phyloP scores from a whole-genome alignment of 2,113 vertebrate genomes.

The Microcebus jonahi region DNA sequence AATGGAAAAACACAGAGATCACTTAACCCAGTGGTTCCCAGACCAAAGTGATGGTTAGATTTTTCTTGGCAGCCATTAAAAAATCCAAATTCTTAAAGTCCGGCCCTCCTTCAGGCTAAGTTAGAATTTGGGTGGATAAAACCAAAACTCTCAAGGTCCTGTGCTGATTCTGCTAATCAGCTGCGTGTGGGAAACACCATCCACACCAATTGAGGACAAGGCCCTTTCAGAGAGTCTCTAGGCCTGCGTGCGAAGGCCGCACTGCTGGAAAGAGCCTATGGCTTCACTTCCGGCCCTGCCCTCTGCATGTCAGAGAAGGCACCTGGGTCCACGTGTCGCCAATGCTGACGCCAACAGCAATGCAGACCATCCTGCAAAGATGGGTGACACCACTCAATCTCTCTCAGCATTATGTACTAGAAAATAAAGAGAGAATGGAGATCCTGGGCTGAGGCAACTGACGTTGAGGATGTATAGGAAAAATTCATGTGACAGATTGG shows the following conservation, averaged over 20 bases:
- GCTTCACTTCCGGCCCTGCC: not conserved
- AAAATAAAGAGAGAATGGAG: not conserved
- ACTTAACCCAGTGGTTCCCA: not conserved
- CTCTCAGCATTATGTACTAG: not conserved
- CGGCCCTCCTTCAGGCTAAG: not conserved
- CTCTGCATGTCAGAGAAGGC: not conserved
- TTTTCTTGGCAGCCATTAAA: not conserved
- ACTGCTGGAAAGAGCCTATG: not conserved
- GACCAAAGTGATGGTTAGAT: not conserved
- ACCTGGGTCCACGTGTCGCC: not conserved
- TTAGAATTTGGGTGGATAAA: not conserved
- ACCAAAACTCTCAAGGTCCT: not conserved
- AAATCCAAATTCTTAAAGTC: not conserved
- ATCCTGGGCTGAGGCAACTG: not conserved
- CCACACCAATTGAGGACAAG: not conserved
- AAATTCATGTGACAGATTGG: not conserved
- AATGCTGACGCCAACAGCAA: not conserved
- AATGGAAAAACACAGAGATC: not conserved
- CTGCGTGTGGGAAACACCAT: not conserved
- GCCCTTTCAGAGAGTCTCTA: not conserved
- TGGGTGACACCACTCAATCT: fast-evolving
- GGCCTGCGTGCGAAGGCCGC: not conserved
- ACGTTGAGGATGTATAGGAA: not conserved
- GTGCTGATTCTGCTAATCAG: not conserved
- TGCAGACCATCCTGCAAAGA: not conserved